Percentiles rank a stretch among this genome's conserved stretches.
Conservation (phyloP, 2,888 invertebrate genomes). For the Zygogramma bicolorata region DNA sequence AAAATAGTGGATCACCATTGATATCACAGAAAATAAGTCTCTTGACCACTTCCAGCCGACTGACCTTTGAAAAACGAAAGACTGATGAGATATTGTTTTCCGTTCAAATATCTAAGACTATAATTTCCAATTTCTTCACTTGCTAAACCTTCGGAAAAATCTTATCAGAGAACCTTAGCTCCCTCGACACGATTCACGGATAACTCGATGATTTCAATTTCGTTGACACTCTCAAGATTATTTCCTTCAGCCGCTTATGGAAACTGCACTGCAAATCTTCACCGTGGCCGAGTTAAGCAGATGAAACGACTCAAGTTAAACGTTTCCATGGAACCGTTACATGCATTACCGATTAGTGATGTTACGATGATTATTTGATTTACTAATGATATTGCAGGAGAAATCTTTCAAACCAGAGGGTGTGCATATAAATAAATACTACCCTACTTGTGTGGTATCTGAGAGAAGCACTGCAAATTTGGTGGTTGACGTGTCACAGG, state of each 20-base stretch:
- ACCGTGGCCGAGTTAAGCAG: conserved; percentile 2
- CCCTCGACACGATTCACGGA: not conserved
- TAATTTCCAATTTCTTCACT: too few species aligned
- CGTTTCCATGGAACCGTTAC: conserved; percentile 15
- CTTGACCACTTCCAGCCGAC: too few species aligned
- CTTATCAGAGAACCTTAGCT: not conserved
- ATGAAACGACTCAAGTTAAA: not conserved
- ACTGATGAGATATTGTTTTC: too few species aligned
- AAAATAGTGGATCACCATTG: too few species aligned
- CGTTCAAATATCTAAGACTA: too few species aligned
- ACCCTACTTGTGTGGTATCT: too few species aligned
- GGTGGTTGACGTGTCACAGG: too few species aligned
- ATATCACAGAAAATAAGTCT: too few species aligned
- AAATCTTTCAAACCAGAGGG: not conserved
- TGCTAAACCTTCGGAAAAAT: not conserved
- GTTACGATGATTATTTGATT: not conserved
- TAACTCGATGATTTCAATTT: not conserved
- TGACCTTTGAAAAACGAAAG: too few species aligned
- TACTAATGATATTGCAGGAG: not conserved
- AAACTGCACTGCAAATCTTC: not conserved
- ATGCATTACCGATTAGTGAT: conserved; percentile 2
- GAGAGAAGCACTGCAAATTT: too few species aligned
- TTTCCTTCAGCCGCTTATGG: not conserved
- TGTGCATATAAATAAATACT: not conserved
- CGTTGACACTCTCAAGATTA: not conserved